Evolutionary conservation across 2,797 vertebrate species (phyloP), one percentile per base, ranked within the genome.

Genomic region (Smutsia gigantea): DNA sequence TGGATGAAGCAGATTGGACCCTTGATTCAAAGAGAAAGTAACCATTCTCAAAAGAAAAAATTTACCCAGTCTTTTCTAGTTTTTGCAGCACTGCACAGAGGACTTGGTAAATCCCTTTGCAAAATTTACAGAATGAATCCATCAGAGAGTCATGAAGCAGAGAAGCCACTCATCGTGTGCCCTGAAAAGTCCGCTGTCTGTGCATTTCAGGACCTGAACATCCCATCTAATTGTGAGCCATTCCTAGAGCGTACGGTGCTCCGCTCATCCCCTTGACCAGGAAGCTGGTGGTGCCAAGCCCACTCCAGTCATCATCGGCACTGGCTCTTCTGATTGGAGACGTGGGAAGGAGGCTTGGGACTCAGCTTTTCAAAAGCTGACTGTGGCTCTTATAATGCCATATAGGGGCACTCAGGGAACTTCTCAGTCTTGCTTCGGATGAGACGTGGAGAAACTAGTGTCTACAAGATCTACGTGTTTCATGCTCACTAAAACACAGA

Each of bases 1-100:
- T 66, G 18, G 53, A 17, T 83, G 4, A 51, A 63, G 37, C 31
- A 90, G 25, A 49, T 0, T 19, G 7, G 51, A 89, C 61, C 49
- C n/a, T 83, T 29, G 42, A 87, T 94, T 77, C 51, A 78, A 84
- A 95, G 75, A 75, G 19, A 94, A 79, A 78, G 3, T 31, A 79
- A 49, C 51, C 25, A 39, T 55, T 71, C 55, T 92, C 69, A 92
- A 90, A 81, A 68, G 13, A 57, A 75, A 95, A 83, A 59, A 4
- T 18, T 34, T 9, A 39, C 27, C 69, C 55, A 21, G 1, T 57
- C 27, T 59, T 87, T 95, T 91, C 21, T 5, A 81, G 79, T 61
- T 25, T 27, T 85, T n/a, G 5, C 4, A 83, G 18, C 27, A 68
- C 23, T 68, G 5, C 2, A 0, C 25, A 37, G 57, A 17, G 11